Percentiles rank a stretch among this genome's conserved stretches.
Conservation (phyloP, 2,797 vertebrate genomes). For the Phaenicophaeus curvirostris region DNA sequence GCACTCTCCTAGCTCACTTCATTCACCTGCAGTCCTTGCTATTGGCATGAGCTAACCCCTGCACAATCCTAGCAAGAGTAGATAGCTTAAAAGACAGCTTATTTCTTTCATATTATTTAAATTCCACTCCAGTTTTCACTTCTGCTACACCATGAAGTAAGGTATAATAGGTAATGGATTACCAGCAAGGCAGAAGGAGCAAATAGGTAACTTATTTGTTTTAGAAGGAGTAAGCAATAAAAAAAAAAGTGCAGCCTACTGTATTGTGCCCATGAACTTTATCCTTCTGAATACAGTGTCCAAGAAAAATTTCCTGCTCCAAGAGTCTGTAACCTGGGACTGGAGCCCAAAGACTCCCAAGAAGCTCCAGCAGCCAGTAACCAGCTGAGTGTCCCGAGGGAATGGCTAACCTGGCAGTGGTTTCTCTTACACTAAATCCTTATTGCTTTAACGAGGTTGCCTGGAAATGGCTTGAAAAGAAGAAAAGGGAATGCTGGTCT, state of each 20-base stretch:
- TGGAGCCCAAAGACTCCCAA: slow-evolving; percentile 63
- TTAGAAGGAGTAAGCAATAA: slow-evolving; percentile 25
- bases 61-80: neutral
- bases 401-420: slow-evolving; percentile 27
- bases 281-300: slow-evolving; percentile 62
- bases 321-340: neutral
- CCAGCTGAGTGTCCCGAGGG: slow-evolving; percentile 21
- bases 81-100: neutral
- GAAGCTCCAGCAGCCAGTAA: slow-evolving; percentile 44
- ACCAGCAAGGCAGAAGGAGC: neutral
- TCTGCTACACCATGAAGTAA: neutral
- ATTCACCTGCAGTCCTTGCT: neutral
- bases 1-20: neutral
- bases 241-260: slow-evolving; percentile 33
- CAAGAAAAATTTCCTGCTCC: slow-evolving; percentile 73
- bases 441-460: slow-evolving; percentile 58
- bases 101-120: neutral
- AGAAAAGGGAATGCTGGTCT: slow-evolving; percentile 40
- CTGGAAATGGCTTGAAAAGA: slow-evolving; percentile 47
- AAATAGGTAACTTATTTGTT: slow-evolving; percentile 44
- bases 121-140: neutral
- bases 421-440: slow-evolving; percentile 40
- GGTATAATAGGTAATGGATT: slow-evolving; percentile 54
- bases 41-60: neutral
- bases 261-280: slow-evolving; percentile 63